Evolutionary conservation across 2,797 vertebrate species (phyloP).

Genomic region (Prionace glauca): DNA sequence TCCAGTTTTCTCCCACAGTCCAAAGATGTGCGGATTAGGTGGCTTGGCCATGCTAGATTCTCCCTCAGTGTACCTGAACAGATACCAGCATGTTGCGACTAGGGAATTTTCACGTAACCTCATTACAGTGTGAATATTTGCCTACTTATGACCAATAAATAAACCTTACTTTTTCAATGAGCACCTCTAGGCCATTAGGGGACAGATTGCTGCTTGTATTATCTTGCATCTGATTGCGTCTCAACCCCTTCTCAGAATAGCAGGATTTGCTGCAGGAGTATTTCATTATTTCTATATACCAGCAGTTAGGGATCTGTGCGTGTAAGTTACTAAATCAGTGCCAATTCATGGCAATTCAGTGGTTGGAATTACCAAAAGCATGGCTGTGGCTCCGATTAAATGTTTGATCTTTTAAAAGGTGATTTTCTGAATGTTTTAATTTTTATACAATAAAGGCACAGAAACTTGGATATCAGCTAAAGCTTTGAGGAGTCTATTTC

Average conservation of each 20-base stretch:
- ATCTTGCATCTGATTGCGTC: background rate
- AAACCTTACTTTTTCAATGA: background rate
- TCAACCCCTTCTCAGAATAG: constrained; percentile 27
- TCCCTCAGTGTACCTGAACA: too few relatives aligned
- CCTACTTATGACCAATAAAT: too few relatives aligned
- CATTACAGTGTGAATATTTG: too few relatives aligned
- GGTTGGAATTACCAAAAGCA: background rate
- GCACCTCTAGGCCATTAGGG: background rate
- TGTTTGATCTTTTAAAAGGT: background rate
- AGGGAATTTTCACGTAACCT: too few relatives aligned
- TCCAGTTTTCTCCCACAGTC: too few relatives aligned
- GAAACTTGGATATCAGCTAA: background rate
- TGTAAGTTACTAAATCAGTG: background rate
- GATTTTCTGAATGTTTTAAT: constrained; percentile 4
- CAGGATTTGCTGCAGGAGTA: background rate
- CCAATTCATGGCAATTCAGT: background rate
- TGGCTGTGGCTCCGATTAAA: background rate
- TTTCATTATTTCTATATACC: background rate
- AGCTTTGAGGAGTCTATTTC: background rate
- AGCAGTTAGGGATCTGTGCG: background rate
- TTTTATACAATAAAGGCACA: background rate
- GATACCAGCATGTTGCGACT: too few relatives aligned
- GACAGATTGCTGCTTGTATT: background rate
- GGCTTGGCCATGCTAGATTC: too few relatives aligned
- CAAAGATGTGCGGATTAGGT: too few relatives aligned